Base-by-base conservation (phyloP, 1,140 invertebrate genomes). In the Frieseomelitta varia region DNA sequence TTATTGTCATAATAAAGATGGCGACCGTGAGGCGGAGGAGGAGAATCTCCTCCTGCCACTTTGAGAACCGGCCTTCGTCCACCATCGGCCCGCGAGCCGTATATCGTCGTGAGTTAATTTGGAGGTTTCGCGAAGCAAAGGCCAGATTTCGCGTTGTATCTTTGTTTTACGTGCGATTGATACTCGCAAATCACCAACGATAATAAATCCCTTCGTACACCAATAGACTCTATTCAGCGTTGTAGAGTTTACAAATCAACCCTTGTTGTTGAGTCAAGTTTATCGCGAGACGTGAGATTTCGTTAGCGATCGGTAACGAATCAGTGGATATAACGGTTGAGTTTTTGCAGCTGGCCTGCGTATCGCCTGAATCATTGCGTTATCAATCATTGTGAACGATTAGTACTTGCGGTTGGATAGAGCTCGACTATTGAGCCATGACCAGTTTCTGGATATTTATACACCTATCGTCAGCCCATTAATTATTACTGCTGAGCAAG, bases 1-100 rank as follows among this genome's bases (percentile, higher is more conserved):
- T 94, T 93, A 93, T 94, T 93, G 92, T 93, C 93, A 93, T 88
- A 93, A 93, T 93, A 93, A 92, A 92, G 88, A 92, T 90, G 78
- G 87, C 56, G 74, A 10, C 85, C 53, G 74, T n/a, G 63, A 30
- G 47, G 21, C 24, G 39, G 55, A 24, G 55, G n/a, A 34, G 24
- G 53, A 55, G 67, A 34, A 21, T 34, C 73, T 30, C 8, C 39
- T 10, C 4, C 30, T 82, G 34, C 39, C 53, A 55, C 55, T 79
- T 65, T 79, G 67, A 53, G 47, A 77, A 51, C 65, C 55, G 34
- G 67, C 21, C 67, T 6, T n/a, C 4, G 17, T 19, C 24, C 24
- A 10, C 47, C 53, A 74, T 53, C 15, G n/a, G 53, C 47, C 10
- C 15, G 65, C 19, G 21, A 21, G 10, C 39, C 39, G 39, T 39